A percentile compares a stretch with the other conserved stretches of the same genome.
phyloP scores from a whole-genome alignment of 2,888 invertebrate species.

The Calliopum simillimum region DNA sequence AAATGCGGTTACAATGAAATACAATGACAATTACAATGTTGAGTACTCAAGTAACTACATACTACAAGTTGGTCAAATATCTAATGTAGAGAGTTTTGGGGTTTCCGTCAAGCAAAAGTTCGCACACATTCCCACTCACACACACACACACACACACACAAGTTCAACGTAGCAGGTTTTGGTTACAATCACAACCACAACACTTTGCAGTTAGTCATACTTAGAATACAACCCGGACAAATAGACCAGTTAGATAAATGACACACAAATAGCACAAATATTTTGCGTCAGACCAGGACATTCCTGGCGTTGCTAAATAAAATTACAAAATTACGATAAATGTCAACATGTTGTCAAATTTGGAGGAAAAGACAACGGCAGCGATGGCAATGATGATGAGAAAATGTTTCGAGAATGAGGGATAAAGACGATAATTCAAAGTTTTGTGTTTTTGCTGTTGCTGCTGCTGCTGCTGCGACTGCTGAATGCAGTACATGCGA shows the following conservation, averaged over 20 bases:
- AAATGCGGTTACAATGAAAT: background rate
- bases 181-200: constrained; percentile 29
- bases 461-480: background rate
- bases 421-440: background rate
- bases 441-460: background rate
- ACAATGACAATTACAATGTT: constrained; percentile 6
- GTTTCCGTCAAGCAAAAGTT: constrained; percentile 10
- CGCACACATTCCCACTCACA: constrained; percentile 19
- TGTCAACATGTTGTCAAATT: constrained; percentile 46
- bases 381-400: too few relatives aligned
- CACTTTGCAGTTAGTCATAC: constrained; percentile 27
- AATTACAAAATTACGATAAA: constrained; percentile 47
- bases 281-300: constrained; percentile 14
- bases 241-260: constrained; percentile 5
- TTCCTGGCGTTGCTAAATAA: constrained; percentile 27
- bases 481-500: constrained; percentile 4
- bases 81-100: too few relatives aligned
- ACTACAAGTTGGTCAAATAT: too few relatives aligned
- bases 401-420: background rate
- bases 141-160: constrained; percentile 22
- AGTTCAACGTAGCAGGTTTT: constrained; percentile 28
- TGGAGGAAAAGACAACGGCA: constrained; percentile 2
- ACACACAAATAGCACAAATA: background rate
- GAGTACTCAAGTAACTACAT: background rate
- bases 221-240: background rate